A percentile compares a stretch with the other conserved stretches of the same genome.
Evolutionary conservation across 1,140 invertebrate genomes (phyloP).

Genomic region (Drosophila oshimai): DNA sequence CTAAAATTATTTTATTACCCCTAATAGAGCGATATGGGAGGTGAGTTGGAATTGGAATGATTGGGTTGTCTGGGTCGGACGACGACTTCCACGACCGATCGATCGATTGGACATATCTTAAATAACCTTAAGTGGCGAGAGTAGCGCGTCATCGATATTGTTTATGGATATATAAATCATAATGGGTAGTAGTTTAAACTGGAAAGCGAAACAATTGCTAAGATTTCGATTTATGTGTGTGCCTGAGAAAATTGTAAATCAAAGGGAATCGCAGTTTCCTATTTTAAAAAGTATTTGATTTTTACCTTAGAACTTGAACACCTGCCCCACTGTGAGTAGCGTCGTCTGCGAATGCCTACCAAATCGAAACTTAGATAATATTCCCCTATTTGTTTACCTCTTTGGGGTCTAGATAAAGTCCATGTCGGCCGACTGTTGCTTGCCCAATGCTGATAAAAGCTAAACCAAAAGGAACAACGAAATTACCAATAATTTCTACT

Average conservation of each 20-base stretch:
- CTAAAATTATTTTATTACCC: slow-evolving; percentile 62
- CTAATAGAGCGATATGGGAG: slow-evolving; percentile 9
- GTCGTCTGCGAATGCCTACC: slow-evolving; percentile 31
- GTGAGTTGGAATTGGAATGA: neutral
- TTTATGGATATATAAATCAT: slow-evolving; percentile 15
- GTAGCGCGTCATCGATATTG: neutral
- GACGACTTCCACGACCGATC: slow-evolving; percentile 34
- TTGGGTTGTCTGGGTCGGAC: slow-evolving; percentile 13
- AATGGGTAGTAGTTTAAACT: neutral
- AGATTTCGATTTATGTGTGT: neutral
- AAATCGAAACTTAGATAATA: slow-evolving; percentile 77
- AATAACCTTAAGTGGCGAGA: slow-evolving; percentile 9
- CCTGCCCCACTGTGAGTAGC: slow-evolving; percentile 38
- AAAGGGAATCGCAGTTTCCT: neutral
- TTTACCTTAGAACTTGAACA: neutral
- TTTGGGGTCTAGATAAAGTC: slow-evolving; percentile 67
- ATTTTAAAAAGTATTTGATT: neutral
- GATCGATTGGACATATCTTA: neutral
- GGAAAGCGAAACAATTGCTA: neutral
- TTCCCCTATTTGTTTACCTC: slow-evolving; percentile 70
- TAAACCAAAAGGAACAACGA: slow-evolving; percentile 32
- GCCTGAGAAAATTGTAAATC: neutral
- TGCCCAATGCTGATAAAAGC: slow-evolving; percentile 51
- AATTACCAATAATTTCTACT: slow-evolving; percentile 48
- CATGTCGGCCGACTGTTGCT: slow-evolving; percentile 38